phyloP scores from a whole-genome alignment of 2,888 invertebrate species.

The Trissoscelio sp. region DNA sequence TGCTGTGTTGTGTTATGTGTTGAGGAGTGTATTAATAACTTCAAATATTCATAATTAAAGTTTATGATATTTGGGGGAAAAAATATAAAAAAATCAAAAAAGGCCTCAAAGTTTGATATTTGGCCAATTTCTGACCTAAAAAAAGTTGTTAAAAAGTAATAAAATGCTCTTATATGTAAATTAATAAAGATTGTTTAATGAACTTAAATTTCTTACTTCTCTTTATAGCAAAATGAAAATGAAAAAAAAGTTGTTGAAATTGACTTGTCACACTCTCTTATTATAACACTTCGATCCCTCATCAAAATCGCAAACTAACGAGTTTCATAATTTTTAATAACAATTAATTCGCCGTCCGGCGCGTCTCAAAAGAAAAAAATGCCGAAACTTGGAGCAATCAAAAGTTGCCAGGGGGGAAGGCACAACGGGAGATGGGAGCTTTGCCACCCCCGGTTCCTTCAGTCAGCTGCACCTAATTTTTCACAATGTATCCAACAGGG shows the following conservation, averaged over 20 bases:
- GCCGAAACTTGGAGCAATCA: conserved; percentile 41
- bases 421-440: not conserved
- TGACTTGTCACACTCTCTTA: not conserved
- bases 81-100: no score
- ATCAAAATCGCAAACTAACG: conserved; percentile 5
- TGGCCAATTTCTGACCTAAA: no score
- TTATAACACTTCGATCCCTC: not conserved
- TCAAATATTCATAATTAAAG: no score
- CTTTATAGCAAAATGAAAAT: no score
- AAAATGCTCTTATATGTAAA: no score
- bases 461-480: conserved; percentile 65
- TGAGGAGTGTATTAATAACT: no score
- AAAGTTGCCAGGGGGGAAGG: conserved; percentile 22
- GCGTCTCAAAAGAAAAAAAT: conserved; percentile 27
- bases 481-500: conserved; percentile 56
- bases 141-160: no score
- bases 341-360: conserved; percentile 25
- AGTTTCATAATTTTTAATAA: conserved; percentile 38
- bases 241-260: not conserved
- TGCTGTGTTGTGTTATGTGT: no score
- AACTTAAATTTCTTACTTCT: no score
- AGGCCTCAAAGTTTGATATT: no score
- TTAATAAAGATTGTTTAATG: no score
- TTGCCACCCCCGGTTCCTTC: conserved; percentile 40
- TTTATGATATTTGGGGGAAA: no score